These are phyloP conservation scores for Anolis sagrei DNA, from an alignment of 2,113 vertebrate species.

Conservation along the genomic window DNA sequence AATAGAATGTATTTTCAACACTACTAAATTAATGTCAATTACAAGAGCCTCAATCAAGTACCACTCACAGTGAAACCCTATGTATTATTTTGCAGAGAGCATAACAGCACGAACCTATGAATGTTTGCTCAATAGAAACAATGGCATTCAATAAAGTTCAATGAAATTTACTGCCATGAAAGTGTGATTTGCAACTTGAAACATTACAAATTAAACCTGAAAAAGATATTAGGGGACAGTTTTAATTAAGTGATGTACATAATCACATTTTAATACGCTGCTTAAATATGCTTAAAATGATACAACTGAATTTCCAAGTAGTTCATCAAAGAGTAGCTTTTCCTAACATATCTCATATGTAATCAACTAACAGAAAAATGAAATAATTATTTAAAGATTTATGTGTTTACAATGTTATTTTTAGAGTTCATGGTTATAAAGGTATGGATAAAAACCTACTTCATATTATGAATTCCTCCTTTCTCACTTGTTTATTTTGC, in stretches of 20 bases:
- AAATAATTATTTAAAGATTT: constrained; percentile 61
- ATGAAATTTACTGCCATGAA: not conserved
- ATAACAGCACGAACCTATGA: not conserved
- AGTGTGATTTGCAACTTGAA: constrained; percentile 42
- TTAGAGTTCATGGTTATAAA: not conserved
- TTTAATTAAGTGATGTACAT: constrained; percentile 61
- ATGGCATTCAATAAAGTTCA: not conserved
- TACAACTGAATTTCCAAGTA: constrained; percentile 49
- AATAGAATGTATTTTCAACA: not conserved
- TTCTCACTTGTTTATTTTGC: constrained; percentile 43
- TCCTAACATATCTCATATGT: constrained; percentile 49
- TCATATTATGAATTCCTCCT: constrained; percentile 10
- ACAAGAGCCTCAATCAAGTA: constrained; percentile 21
- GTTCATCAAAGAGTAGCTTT: constrained; percentile 45
- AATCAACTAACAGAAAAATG: constrained; percentile 57
- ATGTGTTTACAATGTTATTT: constrained; percentile 36
- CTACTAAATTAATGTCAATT: constrained; percentile 23
- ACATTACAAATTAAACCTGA: constrained; percentile 55
- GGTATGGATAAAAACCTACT: not conserved
- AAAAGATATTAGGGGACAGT: constrained; percentile 50
- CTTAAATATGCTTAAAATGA: constrained; percentile 59
- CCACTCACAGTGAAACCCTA: constrained; percentile 13
- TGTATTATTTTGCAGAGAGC: constrained; percentile 28
- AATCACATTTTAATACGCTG: constrained; percentile 55
- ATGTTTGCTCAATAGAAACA: not conserved